phyloP scores from a whole-genome alignment of 1,140 invertebrate species.

The Megathymus violae region DNA sequence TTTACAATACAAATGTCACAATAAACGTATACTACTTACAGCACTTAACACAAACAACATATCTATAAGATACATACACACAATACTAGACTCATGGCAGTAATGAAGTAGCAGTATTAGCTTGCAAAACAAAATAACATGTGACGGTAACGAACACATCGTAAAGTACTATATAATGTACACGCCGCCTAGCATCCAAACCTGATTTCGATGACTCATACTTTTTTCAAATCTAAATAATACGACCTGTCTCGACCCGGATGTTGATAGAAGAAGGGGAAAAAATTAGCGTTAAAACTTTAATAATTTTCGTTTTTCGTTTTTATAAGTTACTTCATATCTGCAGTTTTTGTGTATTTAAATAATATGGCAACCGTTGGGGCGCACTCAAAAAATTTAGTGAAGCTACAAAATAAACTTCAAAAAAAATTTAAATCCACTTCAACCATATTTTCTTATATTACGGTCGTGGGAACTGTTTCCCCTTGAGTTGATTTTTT shows the following conservation, averaged over 20 bases:
- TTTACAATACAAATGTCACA: conserved; percentile 3
- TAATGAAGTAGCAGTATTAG: background rate
- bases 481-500: too few species aligned
- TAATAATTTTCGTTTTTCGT: too few species aligned
- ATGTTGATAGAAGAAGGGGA: background rate
- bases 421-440: too few species aligned
- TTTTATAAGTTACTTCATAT: too few species aligned
- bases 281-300: background rate
- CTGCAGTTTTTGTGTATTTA: too few species aligned
- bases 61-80: too few species aligned
- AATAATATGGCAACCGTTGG: too few species aligned
- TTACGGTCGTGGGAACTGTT: too few species aligned
- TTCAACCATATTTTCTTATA: too few species aligned
- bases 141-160: conserved; percentile 9
- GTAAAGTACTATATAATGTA: background rate
- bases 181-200: background rate
- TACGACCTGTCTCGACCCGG: background rate
- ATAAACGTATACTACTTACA: conserved; percentile 6
- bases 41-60: background rate
- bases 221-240: background rate
- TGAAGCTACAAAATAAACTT: too few species aligned
- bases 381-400: too few species aligned
- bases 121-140: conserved; percentile 23
- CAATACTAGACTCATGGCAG: too few species aligned
- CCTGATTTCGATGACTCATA: conserved; percentile 13